Base-by-base conservation (phyloP, 2,113 vertebrate species). In the Pedetes capensis region DNA sequence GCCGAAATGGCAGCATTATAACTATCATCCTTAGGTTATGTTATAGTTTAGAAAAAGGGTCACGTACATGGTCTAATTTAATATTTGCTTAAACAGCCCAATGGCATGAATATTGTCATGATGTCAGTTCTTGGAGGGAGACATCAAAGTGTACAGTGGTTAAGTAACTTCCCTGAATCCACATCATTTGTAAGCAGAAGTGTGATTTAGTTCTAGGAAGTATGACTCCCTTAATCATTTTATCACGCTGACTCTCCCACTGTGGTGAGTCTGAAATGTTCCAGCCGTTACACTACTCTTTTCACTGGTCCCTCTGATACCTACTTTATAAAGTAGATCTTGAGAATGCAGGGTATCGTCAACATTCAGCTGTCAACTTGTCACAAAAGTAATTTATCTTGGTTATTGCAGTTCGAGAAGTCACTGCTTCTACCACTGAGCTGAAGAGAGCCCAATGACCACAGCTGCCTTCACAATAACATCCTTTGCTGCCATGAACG, bases 321-420 rank as follows among this genome's bases (percentile, higher is more conserved):
- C 76, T 57, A 44, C 23, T 87, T 72, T n/a, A 49, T 22, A 85
- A 66, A 27, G 63, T 78, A 51, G 27, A 34, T 93, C 91, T 85
- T 74, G 68, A 94, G 63, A 76, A 37, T 42, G 44, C 57, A 93
- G 71, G 53, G 29, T 63, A 10, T 44, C 63, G 79, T 94, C 72
- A 64, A 82, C 78, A 84, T 53, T 87, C 59, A 59, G 85, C 72
- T 94, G 74, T 89, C 74, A 94, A 39, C 53, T 95, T 68, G 86
- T 5, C 75, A 57, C 81, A 83, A 86, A 91, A 74, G 81, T 63
- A 87, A 93, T 92, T 93, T 93, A 68, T 68, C 91, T 94, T 66
- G 71, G 55, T 29, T 29, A 53, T 17, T 55, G 61, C 47, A 63
- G 39, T 87, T 59, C 32, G 85, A 84, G 91, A 78, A 92, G 66